Conservation (phyloP, 2,113 vertebrate genomes). For the Parotia lawesii region DNA sequence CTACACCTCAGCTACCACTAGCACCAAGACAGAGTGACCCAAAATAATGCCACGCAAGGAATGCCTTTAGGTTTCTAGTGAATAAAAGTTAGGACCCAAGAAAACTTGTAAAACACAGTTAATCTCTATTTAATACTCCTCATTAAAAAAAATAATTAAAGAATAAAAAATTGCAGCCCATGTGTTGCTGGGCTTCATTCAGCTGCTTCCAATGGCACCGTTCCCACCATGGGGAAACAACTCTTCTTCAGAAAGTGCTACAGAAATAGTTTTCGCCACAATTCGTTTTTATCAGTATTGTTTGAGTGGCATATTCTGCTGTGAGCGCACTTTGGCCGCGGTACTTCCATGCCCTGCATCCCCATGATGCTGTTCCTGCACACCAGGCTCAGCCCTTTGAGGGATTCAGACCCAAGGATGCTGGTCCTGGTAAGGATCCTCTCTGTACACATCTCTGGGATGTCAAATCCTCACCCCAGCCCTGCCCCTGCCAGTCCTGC, state of each 20-base stretch:
- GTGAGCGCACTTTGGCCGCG: rapidly evolving
- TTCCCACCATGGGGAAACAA: not conserved
- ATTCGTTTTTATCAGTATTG: not conserved
- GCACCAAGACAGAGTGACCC: not conserved
- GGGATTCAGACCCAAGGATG: not conserved
- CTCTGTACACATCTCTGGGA: not conserved
- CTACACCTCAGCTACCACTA: not conserved
- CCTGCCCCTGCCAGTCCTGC: not conserved
- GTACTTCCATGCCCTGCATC: not conserved
- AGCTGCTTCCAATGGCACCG: not conserved
- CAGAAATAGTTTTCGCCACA: not conserved
- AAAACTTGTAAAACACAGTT: not conserved
- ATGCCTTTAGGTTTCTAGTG: not conserved
- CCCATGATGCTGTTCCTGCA: rapidly evolving
- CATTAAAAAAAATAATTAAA: not conserved
- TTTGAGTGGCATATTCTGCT: not conserved
- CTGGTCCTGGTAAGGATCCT: not conserved
- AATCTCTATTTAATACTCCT: not conserved
- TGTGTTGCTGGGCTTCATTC: not conserved
- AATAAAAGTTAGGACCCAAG: not conserved
- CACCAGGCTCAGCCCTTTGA: not conserved
- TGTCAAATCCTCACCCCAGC: not conserved
- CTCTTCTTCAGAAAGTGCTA: not conserved
- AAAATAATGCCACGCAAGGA: not conserved
- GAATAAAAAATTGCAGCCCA: not conserved